phyloP scores from a whole-genome alignment of 2,797 vertebrate genomes.

The Ispidina picta region DNA sequence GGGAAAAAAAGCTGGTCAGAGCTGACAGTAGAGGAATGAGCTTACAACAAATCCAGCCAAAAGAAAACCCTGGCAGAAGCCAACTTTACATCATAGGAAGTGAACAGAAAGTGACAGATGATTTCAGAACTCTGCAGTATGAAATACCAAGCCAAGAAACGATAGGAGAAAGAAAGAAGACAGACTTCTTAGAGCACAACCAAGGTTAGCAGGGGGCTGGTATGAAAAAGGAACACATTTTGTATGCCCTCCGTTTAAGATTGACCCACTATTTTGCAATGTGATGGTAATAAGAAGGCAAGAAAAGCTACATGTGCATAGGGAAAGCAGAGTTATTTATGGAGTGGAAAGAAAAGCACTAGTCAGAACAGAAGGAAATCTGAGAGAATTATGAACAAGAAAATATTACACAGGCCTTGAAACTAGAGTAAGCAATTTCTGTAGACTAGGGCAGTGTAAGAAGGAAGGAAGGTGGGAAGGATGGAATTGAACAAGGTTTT shows the following conservation, averaged over 20 bases:
- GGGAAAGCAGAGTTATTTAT: neutral
- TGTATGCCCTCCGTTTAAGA: neutral
- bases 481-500: neutral
- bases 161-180: neutral
- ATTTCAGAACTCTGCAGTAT: neutral
- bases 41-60: conserved; percentile 18
- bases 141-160: neutral
- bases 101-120: conserved; percentile 17
- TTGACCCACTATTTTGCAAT: neutral
- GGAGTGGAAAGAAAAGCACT: neutral
- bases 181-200: neutral
- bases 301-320: neutral
- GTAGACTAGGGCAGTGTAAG: neutral
- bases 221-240: neutral
- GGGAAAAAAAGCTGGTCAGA: neutral
- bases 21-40: conserved; percentile 21
- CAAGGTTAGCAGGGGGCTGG: neutral
- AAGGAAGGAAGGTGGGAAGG: neutral
- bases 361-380: neutral
- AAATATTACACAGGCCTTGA: neutral
- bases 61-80: conserved; percentile 22
- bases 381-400: neutral
- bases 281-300: neutral
- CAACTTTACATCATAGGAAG: conserved; percentile 3
- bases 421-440: neutral